A percentile compares a stretch with the other conserved stretches of the same genome.
phyloP scores from a whole-genome alignment of 1,140 invertebrate species.

The Phymastichus coffea region DNA sequence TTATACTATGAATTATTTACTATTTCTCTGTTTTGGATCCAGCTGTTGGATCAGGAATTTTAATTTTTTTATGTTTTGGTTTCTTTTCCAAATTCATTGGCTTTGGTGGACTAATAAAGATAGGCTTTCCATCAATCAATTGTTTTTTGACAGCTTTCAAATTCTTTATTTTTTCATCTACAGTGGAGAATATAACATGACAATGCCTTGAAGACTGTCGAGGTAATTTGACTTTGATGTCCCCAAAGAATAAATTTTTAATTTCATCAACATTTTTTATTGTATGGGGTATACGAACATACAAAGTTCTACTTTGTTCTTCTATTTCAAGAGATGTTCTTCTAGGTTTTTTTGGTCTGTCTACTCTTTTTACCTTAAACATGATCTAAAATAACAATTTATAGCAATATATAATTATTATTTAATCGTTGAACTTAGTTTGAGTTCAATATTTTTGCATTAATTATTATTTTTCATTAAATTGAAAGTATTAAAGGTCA shows the following conservation, averaged over 20 bases:
- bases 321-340: conserved; percentile 21
- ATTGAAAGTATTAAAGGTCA: background rate
- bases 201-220: conserved; percentile 40
- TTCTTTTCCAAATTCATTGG: conserved; percentile 7
- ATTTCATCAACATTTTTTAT: conserved; percentile 39
- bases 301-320: conserved; percentile 36
- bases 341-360: background rate
- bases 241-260: conserved; percentile 36
- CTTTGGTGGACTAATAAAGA: conserved; percentile 27
- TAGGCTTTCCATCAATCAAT: conserved; percentile 34
- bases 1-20: conserved; percentile 1
- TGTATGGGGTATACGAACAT: conserved; percentile 37
- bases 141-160: conserved; percentile 32
- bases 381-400: background rate
- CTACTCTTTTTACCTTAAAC: background rate
- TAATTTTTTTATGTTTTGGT: conserved; percentile 28
- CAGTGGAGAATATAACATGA: conserved; percentile 39
- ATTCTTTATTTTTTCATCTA: conserved; percentile 37
- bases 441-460: too few species aligned
- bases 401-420: background rate
- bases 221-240: conserved; percentile 39
- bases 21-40: conserved; percentile 1
- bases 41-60: conserved; percentile 31
- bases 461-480: background rate
- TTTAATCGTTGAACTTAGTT: too few species aligned